Percentiles rank a stretch among this genome's conserved stretches.
These are phyloP conservation scores for Danio choprae DNA, from an alignment of 2,797 vertebrate genomes.

Conservation along the genomic window DNA sequence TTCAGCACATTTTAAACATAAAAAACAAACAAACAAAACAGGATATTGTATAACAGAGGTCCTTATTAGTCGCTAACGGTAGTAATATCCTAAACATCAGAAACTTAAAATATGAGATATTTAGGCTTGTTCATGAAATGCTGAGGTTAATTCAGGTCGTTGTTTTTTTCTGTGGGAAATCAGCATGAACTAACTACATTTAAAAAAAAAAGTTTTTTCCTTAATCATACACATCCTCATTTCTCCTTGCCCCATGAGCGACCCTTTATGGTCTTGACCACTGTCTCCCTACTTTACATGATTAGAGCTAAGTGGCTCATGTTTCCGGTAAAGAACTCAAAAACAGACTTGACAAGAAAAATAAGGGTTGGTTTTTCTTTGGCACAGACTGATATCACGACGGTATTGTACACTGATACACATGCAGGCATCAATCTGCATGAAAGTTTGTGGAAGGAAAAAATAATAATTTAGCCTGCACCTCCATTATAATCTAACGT, in stretches of 20 bases:
- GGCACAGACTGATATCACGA: constrained; percentile 3
- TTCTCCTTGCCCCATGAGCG: neutral
- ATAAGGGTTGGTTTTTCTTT: constrained; percentile 17
- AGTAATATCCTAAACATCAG: too few species aligned
- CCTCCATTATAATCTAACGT: neutral
- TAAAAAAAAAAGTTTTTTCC: neutral
- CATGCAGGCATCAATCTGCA: neutral
- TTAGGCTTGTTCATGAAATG: too few species aligned
- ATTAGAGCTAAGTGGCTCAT: constrained; percentile 1
- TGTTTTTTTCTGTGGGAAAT: neutral
- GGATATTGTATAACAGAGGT: too few species aligned
- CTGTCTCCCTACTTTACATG: neutral
- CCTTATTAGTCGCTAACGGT: too few species aligned
- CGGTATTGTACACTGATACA: neutral
- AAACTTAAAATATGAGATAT: neutral
- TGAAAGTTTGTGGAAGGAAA: constrained; percentile 12
- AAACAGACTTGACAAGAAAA: neutral
- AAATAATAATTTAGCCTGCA: neutral
- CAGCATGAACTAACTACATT: neutral
- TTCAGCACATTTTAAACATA: too few species aligned
- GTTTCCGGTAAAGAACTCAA: neutral
- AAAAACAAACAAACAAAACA: too few species aligned
- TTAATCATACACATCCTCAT: neutral
- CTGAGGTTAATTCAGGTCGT: neutral
- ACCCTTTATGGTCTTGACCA: neutral